Evolutionary conservation across 2,888 invertebrate species (phyloP), one percentile per base, ranked within the genome.

Genomic region (Nezara viridula): DNA sequence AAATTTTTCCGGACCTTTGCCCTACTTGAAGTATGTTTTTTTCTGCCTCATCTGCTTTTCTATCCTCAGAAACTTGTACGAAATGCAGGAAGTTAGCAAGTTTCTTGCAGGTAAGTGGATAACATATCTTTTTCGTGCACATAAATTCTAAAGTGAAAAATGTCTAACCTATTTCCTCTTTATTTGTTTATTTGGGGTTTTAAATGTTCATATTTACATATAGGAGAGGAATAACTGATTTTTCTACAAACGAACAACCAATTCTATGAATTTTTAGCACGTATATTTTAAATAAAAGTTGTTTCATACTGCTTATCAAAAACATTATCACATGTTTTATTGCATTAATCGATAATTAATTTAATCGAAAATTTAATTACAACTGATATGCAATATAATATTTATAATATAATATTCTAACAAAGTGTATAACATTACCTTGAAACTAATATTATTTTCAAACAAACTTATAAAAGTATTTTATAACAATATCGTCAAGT

Each of bases 11-110:
- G 0, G 40, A 44, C 40, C 40, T 44, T 81, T 81, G 40, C 81
- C 24, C 3, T 44, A 0, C 24, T 14, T 81, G 81, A 81, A 81
- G 16, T 81, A 14, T 47, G 44, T 12, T 40, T 81, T 81, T 47
- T 44, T 81, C 81, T 44, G 44, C 12, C 81, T 81, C 44, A n/a
- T 81, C n/a, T 81, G 81, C n/a, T 44, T 81, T 44, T 81, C 81
- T 14, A 81, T 81, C 2, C 24, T 81, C 44, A 81, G 81, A 16
- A 81, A 44, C 44, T 7, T 81, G 14, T 44, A 44, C 16, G 81
- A 81, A 44, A 40, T 81, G 40, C 21, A 44, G 24, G 24, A 44
- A 16, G 4, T n/a, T 44, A 24, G 24, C 81, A 81, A 16, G n/a
- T 14, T n/a, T 4, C 44, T 81, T 44, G 12, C 2, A 14, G n/a